Evolutionary conservation across 1,140 invertebrate genomes (phyloP).

Genomic region (Drosophila santomea): DNA sequence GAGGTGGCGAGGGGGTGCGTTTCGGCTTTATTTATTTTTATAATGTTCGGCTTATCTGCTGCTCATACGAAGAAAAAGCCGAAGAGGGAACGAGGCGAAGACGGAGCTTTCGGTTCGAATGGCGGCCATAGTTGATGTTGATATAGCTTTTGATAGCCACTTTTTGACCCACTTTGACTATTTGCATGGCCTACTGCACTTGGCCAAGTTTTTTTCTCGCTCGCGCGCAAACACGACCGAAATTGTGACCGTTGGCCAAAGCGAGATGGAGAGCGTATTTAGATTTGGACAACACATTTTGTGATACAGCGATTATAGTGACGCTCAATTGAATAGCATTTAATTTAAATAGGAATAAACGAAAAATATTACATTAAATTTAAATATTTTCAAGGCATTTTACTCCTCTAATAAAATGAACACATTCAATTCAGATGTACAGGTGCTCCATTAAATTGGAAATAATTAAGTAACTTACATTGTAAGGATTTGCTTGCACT

Average conservation of each 20-base stretch:
- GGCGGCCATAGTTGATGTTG: conserved; percentile 53
- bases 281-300: conserved; percentile 13
- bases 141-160: conserved; percentile 69
- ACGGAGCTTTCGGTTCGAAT: conserved; percentile 29
- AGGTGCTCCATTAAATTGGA: too few relatives aligned
- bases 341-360: too few relatives aligned
- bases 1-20: conserved; percentile 1
- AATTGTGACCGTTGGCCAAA: conserved; percentile 31
- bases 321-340: neutral
- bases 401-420: too few relatives aligned
- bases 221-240: conserved; percentile 36
- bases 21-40: conserved; percentile 58
- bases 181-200: conserved; percentile 84
- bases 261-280: conserved; percentile 12
- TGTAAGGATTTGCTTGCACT: too few relatives aligned
- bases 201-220: conserved; percentile 82
- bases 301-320: conserved; percentile 14
- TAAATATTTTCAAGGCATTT: too few relatives aligned
- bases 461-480: too few relatives aligned
- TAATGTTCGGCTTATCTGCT: conserved; percentile 45
- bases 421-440: too few relatives aligned
- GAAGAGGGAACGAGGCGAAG: conserved; percentile 34
- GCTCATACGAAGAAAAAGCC: conserved; percentile 32
- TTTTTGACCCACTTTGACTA: conserved; percentile 78
- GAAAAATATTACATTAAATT: too few relatives aligned